These are phyloP conservation scores for Nycticryphes semicollaris DNA, from an alignment of 2,113 vertebrate species.

Conservation along the genomic window DNA sequence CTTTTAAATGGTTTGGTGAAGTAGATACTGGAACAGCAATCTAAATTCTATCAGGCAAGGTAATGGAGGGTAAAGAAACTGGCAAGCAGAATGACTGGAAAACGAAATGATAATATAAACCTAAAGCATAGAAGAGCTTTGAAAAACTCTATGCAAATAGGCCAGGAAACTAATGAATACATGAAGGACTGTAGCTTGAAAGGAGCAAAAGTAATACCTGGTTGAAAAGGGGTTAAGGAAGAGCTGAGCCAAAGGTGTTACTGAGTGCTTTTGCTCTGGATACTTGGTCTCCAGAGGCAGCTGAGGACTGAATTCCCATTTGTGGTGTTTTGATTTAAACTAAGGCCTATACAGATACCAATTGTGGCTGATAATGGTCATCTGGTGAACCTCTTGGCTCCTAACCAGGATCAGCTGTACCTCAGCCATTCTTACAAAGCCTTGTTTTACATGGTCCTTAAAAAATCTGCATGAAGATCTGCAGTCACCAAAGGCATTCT, in stretches of 20 bases:
- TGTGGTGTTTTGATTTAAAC: neutral
- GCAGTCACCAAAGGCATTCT: neutral
- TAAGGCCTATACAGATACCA: neutral
- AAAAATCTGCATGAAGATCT: neutral
- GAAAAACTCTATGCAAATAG: slow-evolving; percentile 24
- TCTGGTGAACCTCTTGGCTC: neutral
- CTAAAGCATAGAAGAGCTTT: neutral
- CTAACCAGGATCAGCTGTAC: neutral
- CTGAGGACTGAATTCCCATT: neutral
- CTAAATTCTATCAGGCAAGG: slow-evolving; percentile 45
- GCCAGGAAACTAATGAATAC: neutral
- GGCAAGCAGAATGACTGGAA: slow-evolving; percentile 7
- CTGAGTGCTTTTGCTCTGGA: neutral
- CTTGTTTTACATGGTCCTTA: neutral
- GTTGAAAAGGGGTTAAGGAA: neutral
- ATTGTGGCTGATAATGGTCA: neutral
- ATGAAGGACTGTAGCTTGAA: neutral
- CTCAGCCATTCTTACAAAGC: neutral
- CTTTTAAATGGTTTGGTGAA: slow-evolving; percentile 29
- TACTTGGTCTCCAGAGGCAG: neutral
- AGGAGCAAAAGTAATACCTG: neutral
- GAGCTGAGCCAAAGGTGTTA: neutral
- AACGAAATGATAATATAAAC: slow-evolving; percentile 37
- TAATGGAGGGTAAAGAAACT: slow-evolving; percentile 32
- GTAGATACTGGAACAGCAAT: slow-evolving; percentile 19